Evolutionary conservation across 2,797 vertebrate species (phyloP).

Genomic region (Silurus lanzhouensis): DNA sequence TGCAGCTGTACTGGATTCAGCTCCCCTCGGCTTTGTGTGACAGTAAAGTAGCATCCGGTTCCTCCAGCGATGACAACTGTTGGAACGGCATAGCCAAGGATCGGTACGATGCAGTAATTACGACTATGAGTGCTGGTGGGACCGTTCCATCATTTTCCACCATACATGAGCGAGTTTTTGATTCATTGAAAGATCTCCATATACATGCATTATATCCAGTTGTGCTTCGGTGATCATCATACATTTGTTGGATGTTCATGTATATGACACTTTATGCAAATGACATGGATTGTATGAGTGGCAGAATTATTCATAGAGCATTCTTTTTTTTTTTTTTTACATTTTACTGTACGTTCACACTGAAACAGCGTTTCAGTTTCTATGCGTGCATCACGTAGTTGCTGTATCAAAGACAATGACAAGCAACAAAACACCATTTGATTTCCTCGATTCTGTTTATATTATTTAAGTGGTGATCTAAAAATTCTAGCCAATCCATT

Average conservation of each 20-base stretch:
- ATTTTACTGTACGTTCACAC: not conserved
- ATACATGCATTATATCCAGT: not conserved
- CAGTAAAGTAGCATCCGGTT: conserved; percentile 80
- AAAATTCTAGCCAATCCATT: not conserved
- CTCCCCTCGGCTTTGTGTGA: conserved; percentile 85
- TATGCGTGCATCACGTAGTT: not conserved
- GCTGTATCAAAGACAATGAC: not conserved
- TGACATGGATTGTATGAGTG: not conserved
- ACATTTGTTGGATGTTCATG: not conserved
- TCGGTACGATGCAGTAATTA: conserved; percentile 71
- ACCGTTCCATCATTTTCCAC: not conserved
- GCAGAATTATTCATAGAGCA: not conserved
- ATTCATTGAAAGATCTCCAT: not conserved
- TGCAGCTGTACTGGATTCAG: conserved; percentile 87
- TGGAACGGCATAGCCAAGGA: conserved; percentile 91
- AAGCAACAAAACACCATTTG: not conserved
- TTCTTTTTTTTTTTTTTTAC: not conserved
- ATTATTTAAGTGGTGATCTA: not conserved
- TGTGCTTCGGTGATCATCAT: not conserved
- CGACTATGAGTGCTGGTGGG: not conserved
- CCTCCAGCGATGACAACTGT: conserved; percentile 82
- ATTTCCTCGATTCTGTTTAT: not conserved
- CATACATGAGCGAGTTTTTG: not conserved
- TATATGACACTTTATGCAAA: not conserved
- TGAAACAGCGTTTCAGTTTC: not conserved